Evolutionary conservation across 2,113 vertebrate species (phyloP).

Genomic region (Oxygymnocypris stewartii): DNA sequence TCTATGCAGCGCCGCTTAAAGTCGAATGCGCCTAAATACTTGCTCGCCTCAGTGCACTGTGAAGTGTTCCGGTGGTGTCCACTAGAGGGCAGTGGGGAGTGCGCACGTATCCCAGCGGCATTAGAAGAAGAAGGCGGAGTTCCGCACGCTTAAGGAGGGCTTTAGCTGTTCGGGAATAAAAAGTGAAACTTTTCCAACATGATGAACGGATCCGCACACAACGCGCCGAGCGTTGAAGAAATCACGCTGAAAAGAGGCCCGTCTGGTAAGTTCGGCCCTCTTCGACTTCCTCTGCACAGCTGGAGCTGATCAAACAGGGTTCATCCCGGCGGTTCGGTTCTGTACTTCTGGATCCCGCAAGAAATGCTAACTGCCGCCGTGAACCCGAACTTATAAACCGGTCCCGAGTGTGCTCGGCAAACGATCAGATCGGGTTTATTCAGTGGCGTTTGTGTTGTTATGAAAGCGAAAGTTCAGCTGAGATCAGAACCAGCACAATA

Average conservation of each 20-base stretch:
- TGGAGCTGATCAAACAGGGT: background rate
- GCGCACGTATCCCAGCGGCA: background rate
- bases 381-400: background rate
- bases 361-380: background rate
- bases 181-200: constrained; percentile 39
- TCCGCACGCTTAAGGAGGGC: constrained; percentile 64
- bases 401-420: background rate
- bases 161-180: constrained; percentile 39
- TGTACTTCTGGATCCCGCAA: background rate
- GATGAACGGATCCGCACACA: constrained; percentile 74
- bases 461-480: constrained; percentile 10
- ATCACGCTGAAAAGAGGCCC: constrained; percentile 73
- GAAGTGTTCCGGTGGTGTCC: constrained; percentile 36
- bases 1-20: too few relatives aligned
- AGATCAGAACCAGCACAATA: background rate
- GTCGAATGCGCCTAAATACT: too few relatives aligned
- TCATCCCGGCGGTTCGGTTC: background rate
- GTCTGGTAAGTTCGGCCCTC: constrained; percentile 62
- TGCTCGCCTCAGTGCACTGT: background rate
- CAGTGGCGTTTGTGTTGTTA: background rate
- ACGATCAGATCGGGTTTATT: background rate
- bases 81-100: constrained; percentile 56
- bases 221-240: constrained; percentile 49
- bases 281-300: background rate
- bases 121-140: constrained; percentile 57